Base-by-base conservation (phyloP, 2,797 vertebrate genomes). In the Spinibarbus caldwelli region DNA sequence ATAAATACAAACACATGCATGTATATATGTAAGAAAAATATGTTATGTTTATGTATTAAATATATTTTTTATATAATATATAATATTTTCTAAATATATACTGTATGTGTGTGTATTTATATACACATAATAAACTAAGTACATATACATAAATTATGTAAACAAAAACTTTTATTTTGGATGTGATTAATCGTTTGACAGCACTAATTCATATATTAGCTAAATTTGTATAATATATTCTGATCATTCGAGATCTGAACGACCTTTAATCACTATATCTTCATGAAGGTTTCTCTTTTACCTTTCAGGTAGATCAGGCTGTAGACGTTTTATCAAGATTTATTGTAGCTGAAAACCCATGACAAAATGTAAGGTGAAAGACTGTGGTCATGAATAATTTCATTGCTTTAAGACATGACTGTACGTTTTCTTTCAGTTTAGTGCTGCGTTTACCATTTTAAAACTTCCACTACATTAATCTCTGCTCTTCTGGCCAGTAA, bases 361-460 rank as follows among this genome's bases (percentile, higher is more conserved):
- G 12, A 73, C 7, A 47, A 10, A 10, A 29, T 41, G 26, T 29
- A 49, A 73, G 72, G 10, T 54, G 5, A 34, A 76, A 21, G 29
- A 6, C 19, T 76, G 47, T 49, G 31, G 29, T 52, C 36, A 41
- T 41, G 4, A 29, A 15, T 62, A 29, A 43, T 45, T 78, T 29
- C n/a, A 43, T 21, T 78, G 38, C 38, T 78, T 62, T 62, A 62
- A 19, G n/a, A 64, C 76, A 57, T 57, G 31, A 57, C 52, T n/a
- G 29, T 75, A 23, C 49, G 0, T 41, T 78, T 6, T 29, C 3
- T 17, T 62, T 43, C n/a, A 43, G 1, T 64, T 43, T 21, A 45
- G 26, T 12, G 38, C n/a, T 47, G 17, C 21, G 38, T 45, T 64
- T 31, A 31, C 29, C 17, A 62, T 17, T 45, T 59, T 31, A 31